Percentiles rank a stretch among this genome's conserved stretches.
Conservation (phyloP, 2,888 invertebrate genomes). For the Lottia gigantea region DNA sequence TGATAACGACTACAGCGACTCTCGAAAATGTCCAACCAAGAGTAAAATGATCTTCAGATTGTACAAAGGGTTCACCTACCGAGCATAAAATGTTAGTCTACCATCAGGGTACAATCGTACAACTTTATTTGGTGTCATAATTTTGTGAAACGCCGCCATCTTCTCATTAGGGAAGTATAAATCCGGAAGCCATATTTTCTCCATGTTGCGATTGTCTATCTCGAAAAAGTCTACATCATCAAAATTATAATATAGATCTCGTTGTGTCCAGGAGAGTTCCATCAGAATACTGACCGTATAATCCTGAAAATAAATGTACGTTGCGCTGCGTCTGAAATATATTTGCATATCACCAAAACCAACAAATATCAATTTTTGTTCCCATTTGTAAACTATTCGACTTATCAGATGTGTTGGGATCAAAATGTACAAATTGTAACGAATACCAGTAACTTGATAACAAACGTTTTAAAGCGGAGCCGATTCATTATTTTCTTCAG, state of each 20-base stretch:
- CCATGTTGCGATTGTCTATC: slow-evolving; percentile 73
- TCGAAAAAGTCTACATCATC: slow-evolving; percentile 77
- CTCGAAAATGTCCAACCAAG: no score
- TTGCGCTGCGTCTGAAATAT: no score
- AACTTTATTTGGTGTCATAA: slow-evolving; percentile 98
- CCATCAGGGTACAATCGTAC: slow-evolving; percentile 95
- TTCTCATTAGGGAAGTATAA: slow-evolving; percentile 98
- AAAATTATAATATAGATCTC: slow-evolving; percentile 21
- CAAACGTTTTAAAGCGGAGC: no score
- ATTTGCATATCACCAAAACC: no score
- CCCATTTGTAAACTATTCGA: no score
- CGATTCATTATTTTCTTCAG: no score
- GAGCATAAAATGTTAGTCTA: slow-evolving; percentile 94
- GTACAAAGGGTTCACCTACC: slow-evolving; percentile 69
- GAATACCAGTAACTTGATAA: no score
- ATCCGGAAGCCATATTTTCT: slow-evolving; percentile 98
- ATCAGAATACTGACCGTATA: slow-evolving; percentile 30
- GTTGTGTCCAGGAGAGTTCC: slow-evolving; percentile 25
- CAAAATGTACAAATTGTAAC: no score
- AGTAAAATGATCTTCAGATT: background rate
- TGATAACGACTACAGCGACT: no score
- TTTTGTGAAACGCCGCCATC: slow-evolving; percentile 92
- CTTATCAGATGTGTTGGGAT: no score
- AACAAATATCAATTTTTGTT: no score
- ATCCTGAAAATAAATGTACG: slow-evolving; percentile 27